Base-by-base conservation (phyloP, 2,113 vertebrate species). In the Crotalus helleri region DNA sequence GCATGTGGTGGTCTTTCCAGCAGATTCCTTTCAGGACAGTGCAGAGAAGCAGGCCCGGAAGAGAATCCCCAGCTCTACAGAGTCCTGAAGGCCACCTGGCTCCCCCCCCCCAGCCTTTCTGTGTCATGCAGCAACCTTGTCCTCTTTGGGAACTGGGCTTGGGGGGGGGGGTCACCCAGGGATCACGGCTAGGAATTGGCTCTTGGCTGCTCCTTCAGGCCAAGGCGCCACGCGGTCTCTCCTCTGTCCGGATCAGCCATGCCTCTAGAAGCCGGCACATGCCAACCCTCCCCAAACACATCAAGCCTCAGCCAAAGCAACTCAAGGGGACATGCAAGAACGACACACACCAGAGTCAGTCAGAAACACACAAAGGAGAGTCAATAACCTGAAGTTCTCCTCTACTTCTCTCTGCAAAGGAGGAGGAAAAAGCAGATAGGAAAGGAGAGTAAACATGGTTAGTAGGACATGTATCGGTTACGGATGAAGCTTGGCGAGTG, bases 361-460 rank as follows among this genome's bases (percentile, higher is more conserved):
- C 93, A 94, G 87, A 95, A 90, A 93, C 95, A 93, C 94, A 33
- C 93, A 96, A 96, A 93, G 93, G 94, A 97, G 95, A 96, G 93
- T 39, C 91, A 54, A 97, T 98, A 98, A 99, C 99, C 99, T 99
- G 99, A 96, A 98, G 94, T 95, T 98, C 98, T 98, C 98, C 98
- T 98, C 95, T 98, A 96, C 98, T 97, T 97, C 94, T 98, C 96
- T 99, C 98, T 99, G 99, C 90, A 97, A 98, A 96, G 96, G 26
- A 92, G 69, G 59, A 15, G 17, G 54, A 19, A 53, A 97, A 93
- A 97, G n/a, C 24, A 54, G 39, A 58, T 24, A 51, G 97, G 96
- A 85, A 94, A 90, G 94, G 74, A 95, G 46, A 95, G 87, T 91
- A 96, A 55, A 96, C 94, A 96, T 95, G 95, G 95, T 97, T 96